Conservation (phyloP, 2,113 vertebrate genomes). For the mouse (Mus musculus) region DNA sequence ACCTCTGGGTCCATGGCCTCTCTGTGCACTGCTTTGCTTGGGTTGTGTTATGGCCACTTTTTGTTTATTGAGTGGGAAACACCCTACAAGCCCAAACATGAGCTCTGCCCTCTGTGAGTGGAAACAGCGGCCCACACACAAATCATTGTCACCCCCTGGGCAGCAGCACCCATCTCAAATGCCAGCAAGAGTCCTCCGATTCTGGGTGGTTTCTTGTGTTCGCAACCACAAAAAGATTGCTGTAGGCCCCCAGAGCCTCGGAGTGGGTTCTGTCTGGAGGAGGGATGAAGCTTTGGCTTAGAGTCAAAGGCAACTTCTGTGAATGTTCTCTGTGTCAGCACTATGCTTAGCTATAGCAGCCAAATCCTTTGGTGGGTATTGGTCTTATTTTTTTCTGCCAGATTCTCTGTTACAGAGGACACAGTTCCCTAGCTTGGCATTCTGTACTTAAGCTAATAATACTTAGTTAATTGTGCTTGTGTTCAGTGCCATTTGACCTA, state of each 20-base stretch:
- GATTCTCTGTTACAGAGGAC: neutral
- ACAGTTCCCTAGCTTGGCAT: neutral
- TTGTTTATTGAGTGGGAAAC: conserved; percentile 76
- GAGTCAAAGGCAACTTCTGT: neutral
- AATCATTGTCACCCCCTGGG: conserved; percentile 51
- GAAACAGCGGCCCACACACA: conserved; percentile 72
- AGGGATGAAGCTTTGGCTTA: neutral
- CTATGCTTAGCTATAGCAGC: neutral
- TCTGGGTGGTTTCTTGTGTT: neutral
- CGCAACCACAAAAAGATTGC: neutral
- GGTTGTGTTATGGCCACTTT: conserved; percentile 23
- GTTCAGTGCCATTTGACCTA: neutral
- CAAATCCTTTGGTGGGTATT: neutral
- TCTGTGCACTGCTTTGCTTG: neutral
- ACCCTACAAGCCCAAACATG: conserved; percentile 76
- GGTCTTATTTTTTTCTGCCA: neutral
- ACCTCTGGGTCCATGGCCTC: conserved; percentile 68
- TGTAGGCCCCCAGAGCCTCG: neutral
- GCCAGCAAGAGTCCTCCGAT: neutral
- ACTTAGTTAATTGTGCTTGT: neutral
- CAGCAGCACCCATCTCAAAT: neutral
- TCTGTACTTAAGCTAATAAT: neutral
- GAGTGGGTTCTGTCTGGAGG: neutral
- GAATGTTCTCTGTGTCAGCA: neutral
- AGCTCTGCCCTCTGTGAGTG: conserved; percentile 77